These are phyloP conservation scores for Clinocottus analis DNA, from an alignment of 2,113 vertebrate species.

Conservation along the genomic window DNA sequence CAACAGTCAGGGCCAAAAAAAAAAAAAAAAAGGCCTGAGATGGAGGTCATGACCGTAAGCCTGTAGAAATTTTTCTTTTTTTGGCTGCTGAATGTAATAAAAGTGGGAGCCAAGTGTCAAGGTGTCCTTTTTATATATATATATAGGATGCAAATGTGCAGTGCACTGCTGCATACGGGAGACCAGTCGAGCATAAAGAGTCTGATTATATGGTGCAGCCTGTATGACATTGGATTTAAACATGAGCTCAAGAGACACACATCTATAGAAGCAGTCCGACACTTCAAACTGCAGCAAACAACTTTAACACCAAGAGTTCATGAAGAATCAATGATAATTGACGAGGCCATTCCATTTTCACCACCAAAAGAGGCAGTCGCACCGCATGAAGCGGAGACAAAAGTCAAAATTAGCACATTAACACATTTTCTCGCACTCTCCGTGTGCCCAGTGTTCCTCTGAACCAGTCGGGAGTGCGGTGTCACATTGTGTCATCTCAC, in stretches of 20 bases:
- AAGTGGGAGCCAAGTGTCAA: background rate
- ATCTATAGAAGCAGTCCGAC: background rate
- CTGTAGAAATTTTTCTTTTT: background rate
- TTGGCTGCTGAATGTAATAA: background rate
- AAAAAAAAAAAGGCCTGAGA: background rate
- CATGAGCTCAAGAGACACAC: slow-evolving; percentile 5
- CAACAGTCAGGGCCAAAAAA: background rate
- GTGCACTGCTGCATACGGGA: background rate
- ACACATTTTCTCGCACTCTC: background rate
- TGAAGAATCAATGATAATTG: background rate
- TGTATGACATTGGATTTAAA: slow-evolving; percentile 26
- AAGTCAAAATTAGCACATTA: background rate
- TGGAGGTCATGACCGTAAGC: slow-evolving; percentile 3
- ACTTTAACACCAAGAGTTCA: background rate
- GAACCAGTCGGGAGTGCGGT: slow-evolving; percentile 11
- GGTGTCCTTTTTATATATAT: background rate
- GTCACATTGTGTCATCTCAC: slow-evolving; percentile 43
- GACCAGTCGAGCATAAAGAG: slow-evolving; percentile 8
- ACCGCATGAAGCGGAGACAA: no score
- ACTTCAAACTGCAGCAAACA: background rate
- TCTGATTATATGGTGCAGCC: slow-evolving; percentile 1
- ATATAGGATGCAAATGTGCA: slow-evolving; percentile 12
- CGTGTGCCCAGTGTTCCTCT: slow-evolving; percentile 9
- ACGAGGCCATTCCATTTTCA: background rate
- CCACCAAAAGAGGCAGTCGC: background rate